Base-by-base conservation (phyloP, 2,888 invertebrate genomes). In the Catocala sponsa region DNA sequence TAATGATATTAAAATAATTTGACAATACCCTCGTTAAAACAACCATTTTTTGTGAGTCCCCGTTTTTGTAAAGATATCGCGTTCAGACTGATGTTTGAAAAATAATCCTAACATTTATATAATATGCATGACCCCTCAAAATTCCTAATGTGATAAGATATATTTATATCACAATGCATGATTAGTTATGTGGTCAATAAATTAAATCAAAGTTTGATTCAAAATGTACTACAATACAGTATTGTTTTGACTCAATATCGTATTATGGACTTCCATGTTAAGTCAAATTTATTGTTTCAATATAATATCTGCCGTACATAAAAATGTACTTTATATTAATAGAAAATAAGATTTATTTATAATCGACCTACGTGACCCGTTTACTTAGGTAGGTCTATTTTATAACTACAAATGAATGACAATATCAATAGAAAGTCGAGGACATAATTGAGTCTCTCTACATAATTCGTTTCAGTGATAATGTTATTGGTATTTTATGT, bases 321-420 rank as follows among this genome's bases (percentile, higher is more conserved):
- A 76, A 61, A 55, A 63, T 65, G 55, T 68, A 66, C 59, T 58
- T 69, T 60, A 67, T 61, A 68, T 68, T 77, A 74, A 76, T 84
- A 84, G 78, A 77, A 67, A 71, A 72, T 86, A 87, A 84, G 82
- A 82, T 86, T 83, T 58, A 71, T 74, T 85, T 82, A 69, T 74
- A 77, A 72, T 74, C 65, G 79, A 83, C 78, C 76, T 82, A 80
- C 72, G 72, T 68, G 60, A 70, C 62, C 54, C 68, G 41, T 63
- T 78, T 65, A 75, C 71, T 66, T 68, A 74, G 59, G 74, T 80
- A 86, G 84, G 82, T 79, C 76, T 80, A 75, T 80, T 79, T 78
- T 84, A 78, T 82, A 80, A 69, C 75, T 72, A 79, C 78, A 80
- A 73, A 74, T 72, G 60, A 79, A 73, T 79, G 76, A 73, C 76